Conservation (phyloP, 1,140 invertebrate genomes). For the Aphaenogaster ashmeadi region DNA sequence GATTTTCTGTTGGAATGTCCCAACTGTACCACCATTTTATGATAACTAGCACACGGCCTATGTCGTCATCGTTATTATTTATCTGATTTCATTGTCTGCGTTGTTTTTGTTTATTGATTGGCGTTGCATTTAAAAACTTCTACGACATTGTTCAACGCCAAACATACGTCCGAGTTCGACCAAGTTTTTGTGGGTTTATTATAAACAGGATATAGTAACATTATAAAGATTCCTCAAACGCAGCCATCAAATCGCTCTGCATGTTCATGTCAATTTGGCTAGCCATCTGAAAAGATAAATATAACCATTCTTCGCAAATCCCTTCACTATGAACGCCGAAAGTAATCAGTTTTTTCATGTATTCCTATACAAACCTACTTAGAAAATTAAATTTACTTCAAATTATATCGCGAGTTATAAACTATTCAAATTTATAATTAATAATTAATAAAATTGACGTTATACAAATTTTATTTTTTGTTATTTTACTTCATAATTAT, state of each 20-base stretch:
- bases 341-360: slow-evolving; percentile 10
- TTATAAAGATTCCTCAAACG: slow-evolving; percentile 98
- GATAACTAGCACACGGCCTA: slow-evolving; percentile 22
- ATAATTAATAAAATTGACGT: slow-evolving; percentile 15
- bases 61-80: slow-evolving; percentile 50
- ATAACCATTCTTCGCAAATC: slow-evolving; percentile 78
- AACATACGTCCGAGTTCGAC: slow-evolving; percentile 77
- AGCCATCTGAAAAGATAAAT: slow-evolving; percentile 93
- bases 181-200: slow-evolving; percentile 74
- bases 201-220: slow-evolving; percentile 81
- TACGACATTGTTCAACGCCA: slow-evolving; percentile 72
- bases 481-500: neutral
- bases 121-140: slow-evolving; percentile 69
- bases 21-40: slow-evolving; percentile 72
- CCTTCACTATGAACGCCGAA: slow-evolving; percentile 11
- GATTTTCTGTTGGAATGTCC: slow-evolving; percentile 76
- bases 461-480: neutral
- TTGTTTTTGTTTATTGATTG: slow-evolving; percentile 64
- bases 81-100: slow-evolving; percentile 47
- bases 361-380: slow-evolving; percentile 1
- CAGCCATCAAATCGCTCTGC: slow-evolving; percentile 99
- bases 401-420: slow-evolving; percentile 16
- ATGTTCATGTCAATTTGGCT: slow-evolving; percentile 99
- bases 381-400: neutral
- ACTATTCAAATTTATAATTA: neutral